Evolutionary conservation across 2,797 vertebrate genomes (phyloP).

Genomic region (Tragelaphus oryx): DNA sequence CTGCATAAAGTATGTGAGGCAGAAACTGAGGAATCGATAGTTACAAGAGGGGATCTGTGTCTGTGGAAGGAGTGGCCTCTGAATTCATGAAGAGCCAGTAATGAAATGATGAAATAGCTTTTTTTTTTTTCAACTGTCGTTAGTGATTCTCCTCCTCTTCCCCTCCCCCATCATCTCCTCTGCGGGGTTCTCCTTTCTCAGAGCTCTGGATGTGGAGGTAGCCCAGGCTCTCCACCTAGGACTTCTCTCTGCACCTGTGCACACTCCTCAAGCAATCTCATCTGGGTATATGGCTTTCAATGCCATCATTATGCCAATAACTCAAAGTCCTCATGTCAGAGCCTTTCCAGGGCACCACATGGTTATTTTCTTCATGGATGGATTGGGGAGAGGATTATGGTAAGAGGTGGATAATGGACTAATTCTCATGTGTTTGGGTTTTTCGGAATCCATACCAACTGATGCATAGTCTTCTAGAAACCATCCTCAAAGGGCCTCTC

Average conservation of each 20-base stretch:
- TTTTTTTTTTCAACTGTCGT: background rate
- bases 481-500: background rate
- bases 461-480: background rate
- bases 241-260: background rate
- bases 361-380: background rate
- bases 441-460: background rate
- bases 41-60: background rate
- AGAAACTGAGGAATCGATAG: background rate
- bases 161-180: background rate
- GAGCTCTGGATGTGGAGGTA: background rate
- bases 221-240: background rate
- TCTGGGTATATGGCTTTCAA: background rate
- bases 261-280: background rate
- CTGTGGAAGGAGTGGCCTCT: background rate
- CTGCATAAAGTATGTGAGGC: background rate
- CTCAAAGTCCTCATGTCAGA: background rate
- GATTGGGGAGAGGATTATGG: background rate
- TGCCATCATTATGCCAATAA: background rate
- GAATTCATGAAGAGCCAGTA: background rate
- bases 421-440: background rate
- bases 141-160: background rate
- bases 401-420: background rate
- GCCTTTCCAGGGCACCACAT: too few relatives aligned
- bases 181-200: background rate
- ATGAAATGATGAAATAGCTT: background rate